Base-by-base conservation (phyloP, 2,888 invertebrate species). In the Clusia tigrina region DNA sequence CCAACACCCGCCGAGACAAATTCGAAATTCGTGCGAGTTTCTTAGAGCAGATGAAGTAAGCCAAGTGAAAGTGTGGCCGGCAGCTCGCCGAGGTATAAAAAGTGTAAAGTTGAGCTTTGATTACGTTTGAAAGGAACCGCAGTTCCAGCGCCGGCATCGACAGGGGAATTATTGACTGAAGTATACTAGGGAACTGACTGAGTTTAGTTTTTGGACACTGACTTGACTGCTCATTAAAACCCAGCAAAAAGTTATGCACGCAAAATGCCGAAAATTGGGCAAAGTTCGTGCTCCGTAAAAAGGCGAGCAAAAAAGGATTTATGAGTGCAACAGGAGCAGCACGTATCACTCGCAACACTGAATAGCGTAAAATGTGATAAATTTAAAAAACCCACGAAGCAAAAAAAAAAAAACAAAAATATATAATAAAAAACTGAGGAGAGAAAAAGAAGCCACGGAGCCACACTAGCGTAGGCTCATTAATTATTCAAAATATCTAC, bases 401-500 rank as follows among this genome's bases (percentile, higher is more conserved):
- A 64, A 56, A 62, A 53, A 59, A 66, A n/a, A 54, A 54, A 25
- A 46, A 24, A 15, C 48, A 48, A 48, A 15, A 6, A 32, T 9
- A 6, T 32, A 12, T 32, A 32, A 32, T 9, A 32, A 32, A 9
- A 12, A 32, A 12, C 32, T 6, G 32, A 32, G 32, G 6, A 6
- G 32, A 12, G 6, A 6, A 20, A 60, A 32, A 52, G 52, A 32
- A 64, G 70, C 67, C 23, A 70, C 70, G 32, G 32, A 3, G 3
- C 9, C 15, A 42, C 42, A 42, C 42, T n/a, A 6, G n/a, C 64
- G 65, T 60, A 57, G 60, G 64, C 71, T 68, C 74, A 78, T 78
- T 76, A 78, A 78, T 78, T 78, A 78, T 78, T 78, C 66, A 78
- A 70, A 69, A 71, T 72, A 78, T 77, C 73, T 76, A 68, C 71